phyloP scores from a whole-genome alignment of 2,888 invertebrate species.

The Gastrophysa polygoni region DNA sequence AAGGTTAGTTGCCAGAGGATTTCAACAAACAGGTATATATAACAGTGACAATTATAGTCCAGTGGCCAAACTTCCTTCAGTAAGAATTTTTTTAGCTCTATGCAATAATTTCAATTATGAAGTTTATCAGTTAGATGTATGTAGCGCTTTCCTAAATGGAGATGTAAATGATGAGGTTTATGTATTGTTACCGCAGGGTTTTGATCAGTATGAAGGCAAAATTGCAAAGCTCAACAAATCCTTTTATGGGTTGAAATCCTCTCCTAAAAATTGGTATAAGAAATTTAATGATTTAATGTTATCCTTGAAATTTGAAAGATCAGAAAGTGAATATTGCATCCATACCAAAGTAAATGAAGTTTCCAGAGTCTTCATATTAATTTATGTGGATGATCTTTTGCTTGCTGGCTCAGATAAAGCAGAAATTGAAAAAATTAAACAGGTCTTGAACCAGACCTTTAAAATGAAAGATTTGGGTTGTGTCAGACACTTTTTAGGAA shows the following conservation, averaged over 20 bases:
- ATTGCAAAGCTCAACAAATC: constrained; percentile 2
- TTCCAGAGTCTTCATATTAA: background rate
- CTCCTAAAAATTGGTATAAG: background rate
- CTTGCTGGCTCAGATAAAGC: constrained; percentile 12
- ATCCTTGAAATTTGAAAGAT: background rate
- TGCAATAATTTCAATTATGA: constrained; percentile 21
- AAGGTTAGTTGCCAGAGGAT: constrained; percentile 23
- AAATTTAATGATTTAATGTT: constrained; percentile 6
- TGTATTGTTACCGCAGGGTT: constrained; percentile 1
- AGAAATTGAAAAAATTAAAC: constrained; percentile 16
- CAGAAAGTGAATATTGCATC: constrained; percentile 8
- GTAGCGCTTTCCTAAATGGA: constrained; percentile 31
- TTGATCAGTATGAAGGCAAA: background rate
- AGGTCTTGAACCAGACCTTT: constrained; percentile 9
- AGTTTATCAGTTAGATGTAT: constrained; percentile 28
- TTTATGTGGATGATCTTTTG: constrained; percentile 23
- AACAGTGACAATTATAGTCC: constrained; percentile 23
- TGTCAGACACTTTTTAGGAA: constrained; percentile 13
- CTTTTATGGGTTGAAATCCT: background rate
- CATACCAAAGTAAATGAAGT: background rate
- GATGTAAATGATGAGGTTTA: constrained; percentile 15
- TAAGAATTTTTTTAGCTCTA: constrained; percentile 24
- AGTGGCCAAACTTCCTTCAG: constrained; percentile 24
- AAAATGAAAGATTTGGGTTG: constrained; percentile 19
- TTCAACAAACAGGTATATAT: constrained; percentile 18